Conservation (phyloP, 2,888 invertebrate species). For the Oligia latruncula region DNA sequence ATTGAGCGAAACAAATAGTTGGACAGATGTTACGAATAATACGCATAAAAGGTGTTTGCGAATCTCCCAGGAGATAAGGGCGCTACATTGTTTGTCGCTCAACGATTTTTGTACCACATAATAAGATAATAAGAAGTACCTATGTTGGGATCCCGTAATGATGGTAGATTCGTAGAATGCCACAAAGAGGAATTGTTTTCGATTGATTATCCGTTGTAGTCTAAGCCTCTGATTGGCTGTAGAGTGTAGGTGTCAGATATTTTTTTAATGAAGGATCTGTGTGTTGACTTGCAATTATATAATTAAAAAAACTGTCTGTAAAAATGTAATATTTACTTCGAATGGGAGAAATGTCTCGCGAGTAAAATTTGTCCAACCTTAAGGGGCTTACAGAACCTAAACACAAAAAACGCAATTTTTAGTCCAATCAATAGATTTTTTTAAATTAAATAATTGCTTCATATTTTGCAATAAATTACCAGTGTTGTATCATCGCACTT, state of each 20-base stretch:
- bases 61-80: constrained; percentile 47
- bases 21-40: constrained; percentile 71
- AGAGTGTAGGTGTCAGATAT: background rate
- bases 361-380: background rate
- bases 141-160: constrained; percentile 29
- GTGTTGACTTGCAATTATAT: background rate
- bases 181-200: constrained; percentile 21
- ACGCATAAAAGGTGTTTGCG: constrained; percentile 74
- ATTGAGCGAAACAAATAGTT: constrained; percentile 78
- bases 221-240: background rate
- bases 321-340: background rate
- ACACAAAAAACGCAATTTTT: no score
- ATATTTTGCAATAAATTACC: no score
- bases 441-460: no score
- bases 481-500: no score
- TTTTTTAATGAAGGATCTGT: no score
- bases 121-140: constrained; percentile 36
- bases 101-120: constrained; percentile 42
- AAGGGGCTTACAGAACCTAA: no score
- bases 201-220: background rate
- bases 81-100: constrained; percentile 28
- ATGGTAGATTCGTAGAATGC: constrained; percentile 14
- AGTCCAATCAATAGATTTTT: no score
- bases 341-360: background rate
- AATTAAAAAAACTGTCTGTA: background rate